These are phyloP conservation scores for Leptonema lineaticorne DNA, from an alignment of 1,140 invertebrate genomes.

Conservation along the genomic window DNA sequence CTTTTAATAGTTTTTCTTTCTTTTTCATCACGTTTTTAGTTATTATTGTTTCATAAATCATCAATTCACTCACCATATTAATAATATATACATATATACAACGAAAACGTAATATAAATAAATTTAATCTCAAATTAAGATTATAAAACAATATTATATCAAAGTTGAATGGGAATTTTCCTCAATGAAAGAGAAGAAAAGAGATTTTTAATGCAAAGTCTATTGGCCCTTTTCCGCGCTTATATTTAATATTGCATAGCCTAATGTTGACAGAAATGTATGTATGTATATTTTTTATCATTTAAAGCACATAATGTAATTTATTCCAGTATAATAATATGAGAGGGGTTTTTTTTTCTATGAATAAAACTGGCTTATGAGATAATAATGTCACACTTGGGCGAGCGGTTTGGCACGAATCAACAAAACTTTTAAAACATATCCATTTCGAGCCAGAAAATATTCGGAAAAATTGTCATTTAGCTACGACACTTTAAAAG, in stretches of 20 bases:
- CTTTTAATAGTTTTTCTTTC: too few relatives aligned
- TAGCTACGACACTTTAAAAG: too few relatives aligned
- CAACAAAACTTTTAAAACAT: constrained; percentile 10
- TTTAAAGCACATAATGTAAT: background rate
- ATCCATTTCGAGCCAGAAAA: constrained; percentile 6
- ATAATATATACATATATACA: too few relatives aligned
- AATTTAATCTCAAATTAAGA: too few relatives aligned
- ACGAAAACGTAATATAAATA: too few relatives aligned
- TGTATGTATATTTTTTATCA: background rate
- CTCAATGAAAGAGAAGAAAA: too few relatives aligned
- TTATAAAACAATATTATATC: background rate
- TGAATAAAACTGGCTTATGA: constrained; percentile 2
- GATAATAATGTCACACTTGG: constrained; percentile 27
- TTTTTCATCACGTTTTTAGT: too few relatives aligned
- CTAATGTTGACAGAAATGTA: background rate
- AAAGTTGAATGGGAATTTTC: background rate
- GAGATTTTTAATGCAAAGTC: too few relatives aligned
- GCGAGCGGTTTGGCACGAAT: background rate
- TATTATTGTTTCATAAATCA: too few relatives aligned
- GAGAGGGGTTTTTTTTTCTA: too few relatives aligned
- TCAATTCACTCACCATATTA: too few relatives aligned
- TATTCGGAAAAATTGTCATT: background rate
- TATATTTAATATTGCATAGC: background rate
- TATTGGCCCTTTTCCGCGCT: too few relatives aligned
- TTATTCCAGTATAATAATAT: background rate